These are phyloP conservation scores for Drosophila insularis DNA, from an alignment of 1,140 invertebrate genomes.

Conservation along the genomic window DNA sequence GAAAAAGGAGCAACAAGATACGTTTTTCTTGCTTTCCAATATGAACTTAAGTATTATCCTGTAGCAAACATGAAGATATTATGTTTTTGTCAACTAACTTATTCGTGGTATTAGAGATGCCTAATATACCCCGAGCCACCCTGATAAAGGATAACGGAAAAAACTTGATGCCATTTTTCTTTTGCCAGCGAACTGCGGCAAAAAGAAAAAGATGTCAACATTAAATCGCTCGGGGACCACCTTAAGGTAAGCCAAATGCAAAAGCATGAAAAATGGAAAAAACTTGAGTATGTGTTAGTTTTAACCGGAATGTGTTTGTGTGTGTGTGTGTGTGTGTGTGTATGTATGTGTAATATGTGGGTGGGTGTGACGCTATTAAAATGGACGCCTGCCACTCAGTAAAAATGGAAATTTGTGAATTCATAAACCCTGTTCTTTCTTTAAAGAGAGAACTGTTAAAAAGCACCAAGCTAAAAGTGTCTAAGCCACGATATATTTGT, in stretches of 20 bases:
- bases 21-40: too few relatives aligned
- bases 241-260: constrained; percentile 10
- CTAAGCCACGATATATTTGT: too few relatives aligned
- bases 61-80: neutral
- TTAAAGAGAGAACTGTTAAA: too few relatives aligned
- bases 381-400: constrained; percentile 50
- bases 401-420: constrained; percentile 12
- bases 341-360: neutral
- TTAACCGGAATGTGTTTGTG: neutral
- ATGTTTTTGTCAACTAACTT: too few relatives aligned
- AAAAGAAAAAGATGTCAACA: constrained; percentile 3
- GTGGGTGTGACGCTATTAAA: constrained; percentile 22
- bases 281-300: constrained; percentile 5
- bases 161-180: neutral
- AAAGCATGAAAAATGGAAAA: constrained; percentile 10
- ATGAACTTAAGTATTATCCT: neutral
- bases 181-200: neutral
- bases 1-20: neutral
- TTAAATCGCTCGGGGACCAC: constrained; percentile 4
- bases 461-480: too few relatives aligned
- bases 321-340: neutral
- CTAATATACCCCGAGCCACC: neutral
- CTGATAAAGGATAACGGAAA: neutral
- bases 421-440: constrained; percentile 11
- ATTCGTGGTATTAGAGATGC: too few relatives aligned